A percentile compares a stretch with the other conserved stretches of the same genome.
Conservation (phyloP, 2,888 invertebrate genomes). For the Mythimna ferrago region DNA sequence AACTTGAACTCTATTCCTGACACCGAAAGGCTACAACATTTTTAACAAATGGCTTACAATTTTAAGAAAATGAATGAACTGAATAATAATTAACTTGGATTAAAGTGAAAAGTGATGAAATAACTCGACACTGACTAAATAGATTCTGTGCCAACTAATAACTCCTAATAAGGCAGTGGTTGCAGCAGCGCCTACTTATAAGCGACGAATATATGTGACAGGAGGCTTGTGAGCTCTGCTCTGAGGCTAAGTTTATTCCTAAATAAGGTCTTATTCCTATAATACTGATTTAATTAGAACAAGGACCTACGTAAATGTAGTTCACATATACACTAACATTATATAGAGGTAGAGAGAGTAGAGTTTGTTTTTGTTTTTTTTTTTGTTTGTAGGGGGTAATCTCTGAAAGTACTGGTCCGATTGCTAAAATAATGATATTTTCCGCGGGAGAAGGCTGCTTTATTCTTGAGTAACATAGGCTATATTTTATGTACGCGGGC, state of each 20-base stretch:
- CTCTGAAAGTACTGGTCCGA: too few relatives aligned
- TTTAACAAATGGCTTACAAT: too few relatives aligned
- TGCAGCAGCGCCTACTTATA: not conserved
- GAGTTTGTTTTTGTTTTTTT: too few relatives aligned
- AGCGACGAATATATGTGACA: constrained; percentile 1
- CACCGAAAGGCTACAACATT: too few relatives aligned
- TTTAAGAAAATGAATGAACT: not conserved
- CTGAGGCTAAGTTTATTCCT: not conserved
- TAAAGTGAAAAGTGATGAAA: constrained; percentile 12
- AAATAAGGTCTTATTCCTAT: not conserved
- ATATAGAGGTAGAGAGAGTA: not conserved
- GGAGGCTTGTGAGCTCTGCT: not conserved
- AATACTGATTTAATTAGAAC: not conserved
- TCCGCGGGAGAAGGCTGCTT: too few relatives aligned
- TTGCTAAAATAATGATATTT: too few relatives aligned
- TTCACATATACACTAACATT: too few relatives aligned
- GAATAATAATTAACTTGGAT: not conserved
- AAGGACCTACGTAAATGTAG: not conserved
- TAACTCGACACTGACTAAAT: constrained; percentile 6
- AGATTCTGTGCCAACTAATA: constrained; percentile 23
- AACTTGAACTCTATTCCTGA: too few relatives aligned
- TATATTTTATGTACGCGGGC: too few relatives aligned
- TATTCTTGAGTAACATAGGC: too few relatives aligned
- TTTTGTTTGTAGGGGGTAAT: too few relatives aligned
- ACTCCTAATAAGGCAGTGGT: constrained; percentile 4